These are phyloP conservation scores for Ridgeia piscesae DNA, from an alignment of 1,140 invertebrate species.

Conservation along the genomic window DNA sequence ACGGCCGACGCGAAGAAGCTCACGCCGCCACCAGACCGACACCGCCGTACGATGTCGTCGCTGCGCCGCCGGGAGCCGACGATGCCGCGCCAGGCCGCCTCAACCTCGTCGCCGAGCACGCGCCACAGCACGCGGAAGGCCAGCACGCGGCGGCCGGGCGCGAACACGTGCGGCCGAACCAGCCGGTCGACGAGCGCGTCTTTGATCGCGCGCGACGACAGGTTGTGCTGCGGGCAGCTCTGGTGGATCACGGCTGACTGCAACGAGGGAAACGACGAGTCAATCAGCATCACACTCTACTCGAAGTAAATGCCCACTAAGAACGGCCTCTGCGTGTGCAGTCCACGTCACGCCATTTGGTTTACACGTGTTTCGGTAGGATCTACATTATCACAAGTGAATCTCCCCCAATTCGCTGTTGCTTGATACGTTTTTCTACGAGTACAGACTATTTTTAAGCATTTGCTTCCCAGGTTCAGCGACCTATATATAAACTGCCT, in stretches of 20 bases:
- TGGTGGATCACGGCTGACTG: neutral
- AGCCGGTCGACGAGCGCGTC: neutral
- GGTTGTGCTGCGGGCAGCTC: neutral
- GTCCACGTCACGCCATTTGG: neutral
- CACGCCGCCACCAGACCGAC: neutral
- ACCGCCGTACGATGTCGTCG: slow-evolving; percentile 13
- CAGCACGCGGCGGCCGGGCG: neutral
- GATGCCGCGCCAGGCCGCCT: slow-evolving; percentile 2
- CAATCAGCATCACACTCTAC: neutral
- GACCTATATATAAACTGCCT: neutral
- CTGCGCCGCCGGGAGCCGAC: neutral
- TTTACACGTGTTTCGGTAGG: neutral
- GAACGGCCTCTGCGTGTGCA: too few relatives aligned
- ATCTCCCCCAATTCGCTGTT: too few relatives aligned
- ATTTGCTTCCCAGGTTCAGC: too few relatives aligned
- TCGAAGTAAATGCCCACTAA: neutral
- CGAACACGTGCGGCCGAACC: slow-evolving; percentile 13
- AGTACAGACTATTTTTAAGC: too few relatives aligned
- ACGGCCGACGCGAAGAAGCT: slow-evolving; percentile 5
- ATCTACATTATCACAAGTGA: neutral
- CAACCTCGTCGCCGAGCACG: neutral
- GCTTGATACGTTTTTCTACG: too few relatives aligned
- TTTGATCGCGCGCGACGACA: neutral
- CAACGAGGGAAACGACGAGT: neutral
- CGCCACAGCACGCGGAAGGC: slow-evolving; percentile 14